phyloP scores from a whole-genome alignment of 2,888 invertebrate genomes.

The Boloria euphrosyne region DNA sequence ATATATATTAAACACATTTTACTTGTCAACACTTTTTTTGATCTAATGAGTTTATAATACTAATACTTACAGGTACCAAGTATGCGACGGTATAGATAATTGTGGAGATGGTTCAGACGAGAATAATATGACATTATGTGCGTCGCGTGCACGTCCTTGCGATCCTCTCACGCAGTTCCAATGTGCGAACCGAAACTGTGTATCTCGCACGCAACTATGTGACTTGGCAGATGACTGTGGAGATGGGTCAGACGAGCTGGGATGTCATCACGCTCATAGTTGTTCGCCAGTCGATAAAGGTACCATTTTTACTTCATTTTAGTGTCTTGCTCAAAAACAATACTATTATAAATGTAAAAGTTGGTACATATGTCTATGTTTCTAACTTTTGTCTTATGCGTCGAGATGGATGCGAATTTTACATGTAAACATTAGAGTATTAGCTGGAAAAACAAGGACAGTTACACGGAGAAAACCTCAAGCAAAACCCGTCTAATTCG shows the following conservation, averaged over 20 bases:
- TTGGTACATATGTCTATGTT: too few species aligned
- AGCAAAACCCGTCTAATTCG: too few species aligned
- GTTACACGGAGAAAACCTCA: too few species aligned
- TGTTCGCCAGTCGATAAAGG: conserved; percentile 76
- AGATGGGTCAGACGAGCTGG: conserved; percentile 94
- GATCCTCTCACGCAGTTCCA: conserved; percentile 91
- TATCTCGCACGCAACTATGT: conserved; percentile 90
- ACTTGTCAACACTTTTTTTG: too few species aligned
- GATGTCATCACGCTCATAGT: conserved; percentile 88
- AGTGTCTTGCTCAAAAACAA: background rate
- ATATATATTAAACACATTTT: too few species aligned
- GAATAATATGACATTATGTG: conserved; percentile 95
- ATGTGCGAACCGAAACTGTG: conserved; percentile 94
- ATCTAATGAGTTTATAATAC: background rate
- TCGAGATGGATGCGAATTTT: too few species aligned
- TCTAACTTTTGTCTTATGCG: too few species aligned
- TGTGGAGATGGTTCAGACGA: conserved; percentile 98
- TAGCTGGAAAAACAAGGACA: too few species aligned
- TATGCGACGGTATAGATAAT: conserved; percentile 96
- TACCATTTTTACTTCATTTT: conserved; percentile 35
- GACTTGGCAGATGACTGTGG: conserved; percentile 96
- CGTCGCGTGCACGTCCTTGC: conserved; percentile 88
- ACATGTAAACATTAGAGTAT: too few species aligned
- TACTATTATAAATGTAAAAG: too few species aligned
- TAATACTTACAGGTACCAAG: conserved; percentile 83